phyloP scores from a whole-genome alignment of 2,888 invertebrate genomes.

The Protula sp. region DNA sequence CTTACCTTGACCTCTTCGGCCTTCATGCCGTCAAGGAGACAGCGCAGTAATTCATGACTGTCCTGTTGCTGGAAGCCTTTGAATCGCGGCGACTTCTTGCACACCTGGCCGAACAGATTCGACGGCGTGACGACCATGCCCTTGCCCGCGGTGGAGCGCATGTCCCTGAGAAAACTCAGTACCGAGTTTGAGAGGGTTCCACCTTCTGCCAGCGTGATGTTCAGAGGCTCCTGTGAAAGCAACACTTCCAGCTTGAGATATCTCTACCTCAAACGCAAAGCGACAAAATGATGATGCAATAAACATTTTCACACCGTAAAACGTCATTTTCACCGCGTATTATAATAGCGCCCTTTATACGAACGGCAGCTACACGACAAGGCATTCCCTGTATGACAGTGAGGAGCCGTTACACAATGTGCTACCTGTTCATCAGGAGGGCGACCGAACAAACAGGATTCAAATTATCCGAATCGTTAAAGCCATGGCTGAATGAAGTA shows the following conservation, averaged over 20 bases:
- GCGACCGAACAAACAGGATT: no score
- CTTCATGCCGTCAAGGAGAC: conserved; percentile 81
- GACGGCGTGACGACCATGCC: background rate
- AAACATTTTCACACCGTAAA: no score
- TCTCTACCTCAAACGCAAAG: background rate
- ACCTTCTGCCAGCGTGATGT: conserved; percentile 47
- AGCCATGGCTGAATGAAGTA: no score
- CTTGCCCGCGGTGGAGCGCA: background rate
- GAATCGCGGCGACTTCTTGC: conserved; percentile 69
- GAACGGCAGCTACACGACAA: no score
- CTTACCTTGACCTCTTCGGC: conserved; percentile 60
- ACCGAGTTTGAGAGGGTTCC: conserved; percentile 47
- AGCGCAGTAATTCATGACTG: conserved; percentile 87
- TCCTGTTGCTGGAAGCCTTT: conserved; percentile 94
- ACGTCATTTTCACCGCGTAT: no score
- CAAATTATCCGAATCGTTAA: no score
- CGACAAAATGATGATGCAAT: no score
- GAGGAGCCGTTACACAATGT: no score
- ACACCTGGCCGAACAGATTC: conserved; percentile 51
- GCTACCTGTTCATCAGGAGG: no score
- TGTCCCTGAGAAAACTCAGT: conserved; percentile 8
- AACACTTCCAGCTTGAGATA: background rate
- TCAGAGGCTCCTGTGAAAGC: conserved; percentile 25
- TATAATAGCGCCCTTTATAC: no score
- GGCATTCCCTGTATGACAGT: no score